A percentile compares a stretch with the other conserved stretches of the same genome.
Conservation (phyloP, 37 sponge, comb jelly and placozoan species). For the Bolinopsis microptera region DNA sequence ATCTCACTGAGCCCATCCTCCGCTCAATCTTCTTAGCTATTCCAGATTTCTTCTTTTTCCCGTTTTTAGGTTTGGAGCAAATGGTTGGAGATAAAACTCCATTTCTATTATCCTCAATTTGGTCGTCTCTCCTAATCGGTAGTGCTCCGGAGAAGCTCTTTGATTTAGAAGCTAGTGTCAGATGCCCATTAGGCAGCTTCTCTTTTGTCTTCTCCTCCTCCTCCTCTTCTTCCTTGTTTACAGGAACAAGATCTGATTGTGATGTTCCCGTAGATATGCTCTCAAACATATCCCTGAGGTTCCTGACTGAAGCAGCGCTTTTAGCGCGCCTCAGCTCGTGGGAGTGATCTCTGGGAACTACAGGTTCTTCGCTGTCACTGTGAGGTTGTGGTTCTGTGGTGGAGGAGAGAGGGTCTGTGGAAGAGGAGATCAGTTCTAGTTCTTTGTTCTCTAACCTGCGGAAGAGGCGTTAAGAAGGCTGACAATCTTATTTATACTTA, state of each 20-base stretch:
- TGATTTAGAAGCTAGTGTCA: background rate
- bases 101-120: background rate
- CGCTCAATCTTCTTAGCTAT: slow-evolving; percentile 34
- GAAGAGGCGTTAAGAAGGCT: no score
- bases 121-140: background rate
- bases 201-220: background rate
- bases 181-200: background rate
- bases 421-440: background rate
- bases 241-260: background rate
- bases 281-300: slow-evolving; percentile 39
- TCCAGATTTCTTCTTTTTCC: slow-evolving; percentile 21
- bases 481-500: no score
- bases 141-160: slow-evolving; percentile 21
- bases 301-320: background rate
- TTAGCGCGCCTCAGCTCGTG: slow-evolving; percentile 53
- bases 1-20: background rate
- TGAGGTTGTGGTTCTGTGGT: background rate
- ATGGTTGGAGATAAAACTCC: background rate
- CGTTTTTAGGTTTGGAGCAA: background rate
- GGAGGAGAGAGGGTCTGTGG: background rate
- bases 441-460: background rate
- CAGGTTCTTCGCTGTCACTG: background rate
- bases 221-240: background rate
- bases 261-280: slow-evolving; percentile 52
- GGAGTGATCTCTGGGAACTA: background rate